A percentile compares a stretch with the other conserved stretches of the same genome.
phyloP scores from a whole-genome alignment of 2,797 vertebrate genomes.

The Acipenser ruthenus region DNA sequence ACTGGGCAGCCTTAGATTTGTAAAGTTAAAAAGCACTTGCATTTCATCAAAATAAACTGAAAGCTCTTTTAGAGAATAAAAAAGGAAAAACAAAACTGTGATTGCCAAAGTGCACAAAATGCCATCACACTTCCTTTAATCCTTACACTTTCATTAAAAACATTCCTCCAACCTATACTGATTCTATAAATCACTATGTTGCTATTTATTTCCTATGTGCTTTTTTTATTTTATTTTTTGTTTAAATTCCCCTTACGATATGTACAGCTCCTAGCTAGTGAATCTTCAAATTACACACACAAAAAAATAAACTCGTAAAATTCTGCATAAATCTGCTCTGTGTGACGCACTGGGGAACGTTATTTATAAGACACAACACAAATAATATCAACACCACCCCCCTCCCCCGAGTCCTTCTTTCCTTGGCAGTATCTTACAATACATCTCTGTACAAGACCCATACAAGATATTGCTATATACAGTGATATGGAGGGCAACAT shows the following conservation, averaged over 20 bases:
- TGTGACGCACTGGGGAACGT: conserved; percentile 20
- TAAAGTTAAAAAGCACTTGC: conserved; percentile 9
- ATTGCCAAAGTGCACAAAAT: conserved; percentile 44
- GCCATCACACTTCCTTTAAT: conserved; percentile 17
- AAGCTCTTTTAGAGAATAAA: conserved; percentile 27
- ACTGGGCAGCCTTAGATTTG: background rate
- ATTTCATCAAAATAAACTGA: conserved; percentile 18
- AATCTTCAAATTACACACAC: conserved; percentile 31
- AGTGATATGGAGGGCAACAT: conserved; percentile 28
- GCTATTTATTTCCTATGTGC: conserved; percentile 13
- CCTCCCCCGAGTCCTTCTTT: conserved; percentile 10
- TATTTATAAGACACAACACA: conserved; percentile 30
- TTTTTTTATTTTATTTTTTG: no score
- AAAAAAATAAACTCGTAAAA: conserved; percentile 23
- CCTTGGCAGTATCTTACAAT: conserved; percentile 23
- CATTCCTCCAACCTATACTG: conserved; percentile 7
- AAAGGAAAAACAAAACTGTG: conserved; percentile 27
- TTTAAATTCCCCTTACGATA: conserved; percentile 10
- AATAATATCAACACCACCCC: conserved; percentile 17
- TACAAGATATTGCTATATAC: conserved; percentile 53
- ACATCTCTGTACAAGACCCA: conserved; percentile 63
- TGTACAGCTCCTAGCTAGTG: conserved; percentile 31
- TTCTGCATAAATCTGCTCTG: conserved; percentile 1
- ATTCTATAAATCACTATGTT: conserved; percentile 11
- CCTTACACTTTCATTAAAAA: conserved; percentile 18